Evolutionary conservation across 2,888 invertebrate species (phyloP).

Genomic region (Tenodera sinensis): DNA sequence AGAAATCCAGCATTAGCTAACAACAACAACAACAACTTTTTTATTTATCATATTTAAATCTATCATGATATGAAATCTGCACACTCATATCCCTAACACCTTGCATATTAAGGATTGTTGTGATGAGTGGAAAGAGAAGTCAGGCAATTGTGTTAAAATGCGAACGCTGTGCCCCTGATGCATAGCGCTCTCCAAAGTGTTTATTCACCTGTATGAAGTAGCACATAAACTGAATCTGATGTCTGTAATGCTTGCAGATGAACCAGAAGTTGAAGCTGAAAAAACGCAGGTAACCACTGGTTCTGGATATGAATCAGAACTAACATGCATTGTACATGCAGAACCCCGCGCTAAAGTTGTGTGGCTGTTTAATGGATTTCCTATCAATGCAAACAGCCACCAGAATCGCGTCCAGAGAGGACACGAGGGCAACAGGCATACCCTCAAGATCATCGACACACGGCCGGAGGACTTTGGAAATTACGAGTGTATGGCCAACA

Average conservation of each 20-base stretch:
- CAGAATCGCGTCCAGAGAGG: not conserved
- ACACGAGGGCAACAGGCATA: not conserved
- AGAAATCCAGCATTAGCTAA: too few species aligned
- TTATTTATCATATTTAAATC: too few species aligned
- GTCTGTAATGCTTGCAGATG: constrained; percentile 40
- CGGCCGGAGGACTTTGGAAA: not conserved
- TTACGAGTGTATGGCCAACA: not conserved
- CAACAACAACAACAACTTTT: too few species aligned
- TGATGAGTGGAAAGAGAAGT: too few species aligned
- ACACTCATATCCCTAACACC: too few species aligned
- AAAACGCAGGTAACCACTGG: constrained; percentile 45
- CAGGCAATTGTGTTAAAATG: too few species aligned
- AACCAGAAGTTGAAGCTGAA: constrained; percentile 46
- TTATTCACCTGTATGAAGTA: too few species aligned
- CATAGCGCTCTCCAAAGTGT: too few species aligned
- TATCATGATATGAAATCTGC: too few species aligned
- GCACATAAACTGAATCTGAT: too few species aligned
- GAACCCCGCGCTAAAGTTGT: constrained; percentile 43
- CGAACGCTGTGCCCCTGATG: too few species aligned
- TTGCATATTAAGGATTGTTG: too few species aligned
- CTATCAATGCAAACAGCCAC: not conserved
- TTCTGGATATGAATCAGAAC: constrained; percentile 44
- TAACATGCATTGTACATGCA: constrained; percentile 47
- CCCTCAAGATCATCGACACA: not conserved
- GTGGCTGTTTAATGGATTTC: constrained; percentile 42